Percentiles rank a stretch among this genome's conserved stretches.
These are phyloP conservation scores for Dicaeum eximium DNA, from an alignment of 2,113 vertebrate species.

Conservation along the genomic window DNA sequence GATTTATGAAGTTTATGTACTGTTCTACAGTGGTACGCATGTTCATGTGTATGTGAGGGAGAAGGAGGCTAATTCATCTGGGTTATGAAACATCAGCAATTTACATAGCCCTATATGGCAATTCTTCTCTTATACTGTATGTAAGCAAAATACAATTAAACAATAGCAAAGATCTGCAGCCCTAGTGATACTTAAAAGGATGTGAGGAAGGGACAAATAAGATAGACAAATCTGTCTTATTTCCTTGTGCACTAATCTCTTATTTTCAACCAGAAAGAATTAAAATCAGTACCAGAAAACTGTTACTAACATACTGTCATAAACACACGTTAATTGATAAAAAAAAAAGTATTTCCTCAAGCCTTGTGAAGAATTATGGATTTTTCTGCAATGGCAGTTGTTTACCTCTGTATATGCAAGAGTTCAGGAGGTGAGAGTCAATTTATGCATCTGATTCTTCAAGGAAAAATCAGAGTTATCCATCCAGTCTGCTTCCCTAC, in stretches of 20 bases:
- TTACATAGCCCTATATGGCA: conserved; percentile 69
- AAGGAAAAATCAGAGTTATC: neutral
- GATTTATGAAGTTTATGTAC: conserved; percentile 66
- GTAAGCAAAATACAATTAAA: conserved; percentile 56
- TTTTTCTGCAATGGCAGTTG: neutral
- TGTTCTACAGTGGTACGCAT: neutral
- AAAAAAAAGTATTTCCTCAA: neutral
- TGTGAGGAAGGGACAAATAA: neutral
- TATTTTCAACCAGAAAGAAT: neutral
- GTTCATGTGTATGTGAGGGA: neutral
- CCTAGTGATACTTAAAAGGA: neutral
- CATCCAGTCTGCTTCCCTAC: neutral
- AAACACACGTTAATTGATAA: conserved; percentile 15
- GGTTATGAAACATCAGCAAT: conserved; percentile 39
- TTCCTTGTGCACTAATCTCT: neutral
- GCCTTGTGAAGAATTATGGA: neutral
- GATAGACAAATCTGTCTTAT: neutral
- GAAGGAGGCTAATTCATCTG: neutral
- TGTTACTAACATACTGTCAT: neutral
- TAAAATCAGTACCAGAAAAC: neutral
- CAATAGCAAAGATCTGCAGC: conserved; percentile 9
- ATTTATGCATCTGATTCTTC: neutral
- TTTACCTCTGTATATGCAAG: conserved; percentile 17
- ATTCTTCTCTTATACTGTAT: conserved; percentile 54
- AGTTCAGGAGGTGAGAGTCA: conserved; percentile 6